A percentile compares a stretch with the other conserved stretches of the same genome.
Conservation (phyloP, 2,113 vertebrate genomes). For the Physeter macrocephalus region DNA sequence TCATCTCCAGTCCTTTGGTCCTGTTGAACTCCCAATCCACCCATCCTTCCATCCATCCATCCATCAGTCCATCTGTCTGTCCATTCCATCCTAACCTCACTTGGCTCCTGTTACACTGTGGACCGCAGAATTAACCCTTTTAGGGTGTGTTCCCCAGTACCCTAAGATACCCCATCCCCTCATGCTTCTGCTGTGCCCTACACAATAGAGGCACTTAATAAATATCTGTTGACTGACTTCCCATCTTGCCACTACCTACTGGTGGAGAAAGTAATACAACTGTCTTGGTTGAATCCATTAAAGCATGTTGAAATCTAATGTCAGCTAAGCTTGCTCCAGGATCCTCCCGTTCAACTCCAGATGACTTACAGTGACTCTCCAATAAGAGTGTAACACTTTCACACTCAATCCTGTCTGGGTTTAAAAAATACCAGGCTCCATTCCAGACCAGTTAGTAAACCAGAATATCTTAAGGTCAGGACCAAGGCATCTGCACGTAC, state of each 20-base stretch:
- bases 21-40: neutral
- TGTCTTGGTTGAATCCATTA: neutral
- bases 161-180: neutral
- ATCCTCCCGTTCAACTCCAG: neutral
- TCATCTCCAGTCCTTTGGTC: neutral
- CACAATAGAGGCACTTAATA: neutral
- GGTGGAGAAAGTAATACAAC: neutral
- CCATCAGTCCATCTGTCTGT: neutral
- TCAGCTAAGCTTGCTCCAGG: neutral
- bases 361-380: neutral
- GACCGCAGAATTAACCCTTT: neutral
- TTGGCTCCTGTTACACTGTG: neutral
- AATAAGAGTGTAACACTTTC: neutral
- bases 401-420: neutral
- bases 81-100: neutral
- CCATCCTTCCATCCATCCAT: neutral
- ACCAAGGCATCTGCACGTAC: neutral
- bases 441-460: neutral
- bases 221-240: neutral
- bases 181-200: neutral
- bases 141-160: neutral
- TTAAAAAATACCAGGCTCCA: neutral
- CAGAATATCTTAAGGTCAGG: neutral
- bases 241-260: neutral
- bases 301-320: neutral